phyloP scores from a whole-genome alignment of 1,140 invertebrate genomes.

The Drosophila kohkoa region DNA sequence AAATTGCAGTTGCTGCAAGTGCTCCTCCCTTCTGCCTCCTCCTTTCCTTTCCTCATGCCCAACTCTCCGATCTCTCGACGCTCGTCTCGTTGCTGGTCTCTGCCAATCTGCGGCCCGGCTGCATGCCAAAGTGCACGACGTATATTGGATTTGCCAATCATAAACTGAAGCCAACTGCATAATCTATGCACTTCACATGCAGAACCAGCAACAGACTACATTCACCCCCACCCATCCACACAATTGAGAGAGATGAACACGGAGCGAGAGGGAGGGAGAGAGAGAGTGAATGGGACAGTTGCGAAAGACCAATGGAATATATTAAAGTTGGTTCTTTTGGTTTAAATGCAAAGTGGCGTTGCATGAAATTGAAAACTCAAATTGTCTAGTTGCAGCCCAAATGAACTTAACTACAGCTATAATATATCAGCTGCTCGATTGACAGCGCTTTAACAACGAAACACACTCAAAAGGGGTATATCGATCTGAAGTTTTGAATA shows the following conservation, averaged over 20 bases:
- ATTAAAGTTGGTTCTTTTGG: constrained; percentile 39
- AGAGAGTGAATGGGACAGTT: constrained; percentile 17
- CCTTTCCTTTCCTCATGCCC: not conserved
- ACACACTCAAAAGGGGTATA: too few species aligned
- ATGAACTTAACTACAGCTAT: constrained; percentile 19
- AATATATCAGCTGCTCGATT: not conserved
- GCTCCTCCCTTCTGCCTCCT: constrained; percentile 6
- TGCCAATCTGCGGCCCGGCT: constrained; percentile 63
- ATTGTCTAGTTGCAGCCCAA: constrained; percentile 17
- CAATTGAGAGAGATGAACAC: not conserved
- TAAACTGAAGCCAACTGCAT: constrained; percentile 82
- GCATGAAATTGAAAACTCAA: constrained; percentile 51
- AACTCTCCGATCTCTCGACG: constrained; percentile 12
- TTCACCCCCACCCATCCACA: constrained; percentile 5
- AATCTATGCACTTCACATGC: constrained; percentile 75
- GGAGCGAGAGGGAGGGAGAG: not conserved
- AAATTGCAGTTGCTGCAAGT: constrained; percentile 55
- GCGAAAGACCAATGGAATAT: constrained; percentile 47
- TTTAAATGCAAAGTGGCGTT: constrained; percentile 52
- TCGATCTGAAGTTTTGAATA: too few species aligned
- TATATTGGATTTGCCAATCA: constrained; percentile 82
- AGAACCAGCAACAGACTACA: constrained; percentile 36
- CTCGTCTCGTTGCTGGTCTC: constrained; percentile 25
- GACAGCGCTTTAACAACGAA: not conserved
- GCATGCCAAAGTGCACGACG: constrained; percentile 77